Base-by-base conservation (phyloP, 2,797 vertebrate species). In the Australoheros facetus region DNA sequence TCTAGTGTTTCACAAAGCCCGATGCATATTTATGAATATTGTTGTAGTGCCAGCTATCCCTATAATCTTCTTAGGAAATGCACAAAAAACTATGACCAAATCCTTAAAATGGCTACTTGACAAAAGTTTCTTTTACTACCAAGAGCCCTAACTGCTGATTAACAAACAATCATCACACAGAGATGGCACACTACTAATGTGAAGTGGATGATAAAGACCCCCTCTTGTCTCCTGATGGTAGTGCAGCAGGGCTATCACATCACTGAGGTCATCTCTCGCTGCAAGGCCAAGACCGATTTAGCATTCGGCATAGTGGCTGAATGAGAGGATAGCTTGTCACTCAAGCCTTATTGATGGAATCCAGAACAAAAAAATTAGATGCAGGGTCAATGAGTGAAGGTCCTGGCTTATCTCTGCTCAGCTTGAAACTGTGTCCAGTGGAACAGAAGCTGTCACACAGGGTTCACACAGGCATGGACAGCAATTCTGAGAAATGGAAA, bases 341-440 rank as follows among this genome's bases (percentile, higher is more conserved):
- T 94, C 85, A 87, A 85, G 80, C 9, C 59, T 90, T 83, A 91
- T 87, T 90, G 92, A 94, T 88, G 75, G 75, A 85, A 87, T 84
- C 71, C 73, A 84, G 75, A 73, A 88, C 64, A 78, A 87, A 72
- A 77, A 80, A 77, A 77, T 77, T 28, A 82, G 74, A 84, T 77
- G 77, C 10, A 6, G 80, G 85, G 86, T 91, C 91, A 93, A 71
- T 82, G 85, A 90, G 87, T 78, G 71, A 89, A 85, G 72, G 88
- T 88, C 81, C 73, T 57, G 83, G 75, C 57, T 88, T 75, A 79
- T 81, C 87, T 80, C 62, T 75, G 75, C 83, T 87, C 75, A 76
- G 84, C 79, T 86, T 85, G 78, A 83, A 78, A 89, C 59, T 26
- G 73, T 75, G 85, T 87, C 83, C 79, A 77, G 73, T 60, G 73